Evolutionary conservation across 1,140 invertebrate species (phyloP), one percentile per base, ranked within the genome.

Genomic region (Watersipora subatra): DNA sequence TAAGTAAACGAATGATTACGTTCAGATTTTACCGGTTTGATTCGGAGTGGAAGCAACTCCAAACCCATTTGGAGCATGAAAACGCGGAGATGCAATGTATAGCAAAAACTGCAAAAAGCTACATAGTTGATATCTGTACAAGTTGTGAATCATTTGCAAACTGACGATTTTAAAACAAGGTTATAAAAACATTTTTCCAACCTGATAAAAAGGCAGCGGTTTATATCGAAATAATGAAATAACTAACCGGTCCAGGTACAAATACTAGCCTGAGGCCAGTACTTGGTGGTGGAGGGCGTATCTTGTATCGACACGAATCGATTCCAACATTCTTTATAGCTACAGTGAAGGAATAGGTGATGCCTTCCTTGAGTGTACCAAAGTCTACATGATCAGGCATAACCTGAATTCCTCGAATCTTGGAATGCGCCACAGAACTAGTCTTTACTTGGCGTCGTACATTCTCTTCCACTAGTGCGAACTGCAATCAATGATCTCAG

Each of bases 171-270:
- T n/a, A n/a, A n/a, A n/a, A n/a, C n/a, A n/a, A n/a, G n/a, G n/a
- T n/a, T n/a, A n/a, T n/a, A n/a, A n/a, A n/a, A n/a, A n/a, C n/a
- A n/a, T n/a, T n/a, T n/a, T n/a, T n/a, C n/a, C n/a, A n/a, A n/a
- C n/a, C n/a, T n/a, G n/a, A n/a, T n/a, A n/a, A n/a, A n/a, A n/a
- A n/a, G n/a, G n/a, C n/a, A n/a, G n/a, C n/a, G n/a, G n/a, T n/a
- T n/a, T n/a, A n/a, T n/a, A n/a, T n/a, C n/a, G n/a, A n/a, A n/a
- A n/a, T n/a, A n/a, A n/a, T n/a, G n/a, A n/a, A 46, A 46, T 12
- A n/a, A 73, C 77, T 72, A 69, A 80, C 77, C 26, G 76, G 72
- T 56, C 79, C 79, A 62, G 75, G 76, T 70, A 73, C 73, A 66
- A 74, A 79, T 61, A 75, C 63, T 12, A 79, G 69, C 57, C 72